phyloP scores from a whole-genome alignment of 2,888 invertebrate genomes.

The Schizotus pectinicornis region DNA sequence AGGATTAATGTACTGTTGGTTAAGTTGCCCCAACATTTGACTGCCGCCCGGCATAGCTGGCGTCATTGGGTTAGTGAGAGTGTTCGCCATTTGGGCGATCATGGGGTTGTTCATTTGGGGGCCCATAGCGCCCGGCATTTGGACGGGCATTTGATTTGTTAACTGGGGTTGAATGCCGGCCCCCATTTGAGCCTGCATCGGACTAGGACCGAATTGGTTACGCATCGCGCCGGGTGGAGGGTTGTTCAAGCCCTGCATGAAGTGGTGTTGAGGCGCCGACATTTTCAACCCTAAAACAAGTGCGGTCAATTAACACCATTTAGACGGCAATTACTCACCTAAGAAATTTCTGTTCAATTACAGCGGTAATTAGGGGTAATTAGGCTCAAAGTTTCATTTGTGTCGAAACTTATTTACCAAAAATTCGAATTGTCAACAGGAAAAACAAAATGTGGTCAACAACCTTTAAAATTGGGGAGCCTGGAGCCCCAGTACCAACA shows the following conservation, averaged over 20 bases:
- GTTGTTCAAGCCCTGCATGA: constrained; percentile 71
- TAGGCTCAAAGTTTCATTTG: no score
- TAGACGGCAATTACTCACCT: not conserved
- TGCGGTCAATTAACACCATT: no score
- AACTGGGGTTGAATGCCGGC: constrained; percentile 48
- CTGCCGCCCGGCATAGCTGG: constrained; percentile 48
- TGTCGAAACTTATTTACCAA: no score
- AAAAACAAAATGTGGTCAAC: no score
- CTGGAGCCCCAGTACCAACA: no score
- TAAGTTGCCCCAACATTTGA: constrained; percentile 60
- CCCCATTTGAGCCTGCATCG: constrained; percentile 59
- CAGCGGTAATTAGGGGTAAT: not conserved
- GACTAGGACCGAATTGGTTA: constrained; percentile 65
- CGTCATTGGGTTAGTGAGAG: constrained; percentile 52
- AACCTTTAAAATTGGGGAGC: no score
- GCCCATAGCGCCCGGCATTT: constrained; percentile 59
- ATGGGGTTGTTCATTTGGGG: constrained; percentile 62
- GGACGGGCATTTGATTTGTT: constrained; percentile 48
- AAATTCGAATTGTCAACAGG: no score
- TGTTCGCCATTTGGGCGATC: constrained; percentile 49
- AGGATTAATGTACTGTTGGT: constrained; percentile 51
- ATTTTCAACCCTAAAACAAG: constrained; percentile 53
- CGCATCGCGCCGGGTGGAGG: constrained; percentile 67
- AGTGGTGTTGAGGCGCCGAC: constrained; percentile 77
- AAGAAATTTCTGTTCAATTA: not conserved